These are phyloP conservation scores for Odontamblyopus rebecca DNA, from an alignment of 2,797 vertebrate genomes.

Conservation along the genomic window DNA sequence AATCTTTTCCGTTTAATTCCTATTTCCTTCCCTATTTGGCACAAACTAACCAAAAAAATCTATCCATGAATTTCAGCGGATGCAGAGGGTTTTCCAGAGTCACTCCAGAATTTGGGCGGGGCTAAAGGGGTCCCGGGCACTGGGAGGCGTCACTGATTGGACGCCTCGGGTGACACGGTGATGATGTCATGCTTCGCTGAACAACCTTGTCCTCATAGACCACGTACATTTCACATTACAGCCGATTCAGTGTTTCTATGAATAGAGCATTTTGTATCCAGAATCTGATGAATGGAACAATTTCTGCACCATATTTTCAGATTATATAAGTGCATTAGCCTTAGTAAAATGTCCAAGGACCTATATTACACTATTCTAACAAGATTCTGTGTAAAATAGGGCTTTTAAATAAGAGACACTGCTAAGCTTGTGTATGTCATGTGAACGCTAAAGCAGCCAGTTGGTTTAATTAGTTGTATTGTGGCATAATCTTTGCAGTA, in stretches of 20 bases:
- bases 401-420: background rate
- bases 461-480: background rate
- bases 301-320: background rate
- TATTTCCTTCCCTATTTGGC: background rate
- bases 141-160: slow-evolving; percentile 69
- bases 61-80: slow-evolving; percentile 14
- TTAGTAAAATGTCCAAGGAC: background rate
- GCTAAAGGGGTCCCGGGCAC: slow-evolving; percentile 12
- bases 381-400: too few species aligned
- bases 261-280: background rate
- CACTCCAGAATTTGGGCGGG: slow-evolving; percentile 44
- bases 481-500: background rate
- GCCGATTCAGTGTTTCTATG: background rate
- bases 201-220: slow-evolving; percentile 41
- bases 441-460: slow-evolving; percentile 1
- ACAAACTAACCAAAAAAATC: background rate
- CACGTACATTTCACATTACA: background rate
- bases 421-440: background rate
- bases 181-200: slow-evolving; percentile 67
- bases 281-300: background rate
- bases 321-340: too few species aligned
- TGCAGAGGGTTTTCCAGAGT: slow-evolving; percentile 21
- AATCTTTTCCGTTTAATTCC: background rate
- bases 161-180: slow-evolving; percentile 61
- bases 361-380: too few species aligned